Conservation (phyloP, 2,888 invertebrate species). For the Bombyx huttoni region DNA sequence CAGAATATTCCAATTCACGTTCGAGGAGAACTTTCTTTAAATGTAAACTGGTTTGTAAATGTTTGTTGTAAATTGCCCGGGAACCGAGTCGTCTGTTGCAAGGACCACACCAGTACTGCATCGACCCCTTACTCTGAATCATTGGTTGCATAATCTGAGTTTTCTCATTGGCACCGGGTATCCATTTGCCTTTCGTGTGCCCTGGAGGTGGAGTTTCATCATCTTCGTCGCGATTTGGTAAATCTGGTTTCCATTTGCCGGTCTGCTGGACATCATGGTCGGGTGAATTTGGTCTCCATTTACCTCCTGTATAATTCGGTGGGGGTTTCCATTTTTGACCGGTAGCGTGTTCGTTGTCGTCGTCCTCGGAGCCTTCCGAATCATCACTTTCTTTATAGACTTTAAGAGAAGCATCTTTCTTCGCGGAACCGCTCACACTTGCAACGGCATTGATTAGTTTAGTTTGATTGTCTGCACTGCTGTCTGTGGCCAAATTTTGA, state of each 20-base stretch:
- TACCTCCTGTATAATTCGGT: constrained; percentile 58
- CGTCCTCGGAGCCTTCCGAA: constrained; percentile 73
- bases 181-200: constrained; percentile 87
- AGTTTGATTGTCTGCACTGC: constrained; percentile 71
- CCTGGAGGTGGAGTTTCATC: constrained; percentile 76
- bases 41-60: constrained; percentile 82
- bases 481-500: constrained; percentile 68
- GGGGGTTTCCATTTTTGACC: constrained; percentile 85
- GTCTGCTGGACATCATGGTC: constrained; percentile 68
- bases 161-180: constrained; percentile 75
- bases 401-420: constrained; percentile 64
- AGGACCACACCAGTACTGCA: constrained; percentile 85
- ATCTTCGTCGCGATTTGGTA: constrained; percentile 58
- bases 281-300: constrained; percentile 59
- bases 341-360: constrained; percentile 65
- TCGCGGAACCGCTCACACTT: constrained; percentile 70
- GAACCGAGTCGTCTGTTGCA: constrained; percentile 84
- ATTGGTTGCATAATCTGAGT: constrained; percentile 69
- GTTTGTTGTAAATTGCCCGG: constrained; percentile 81
- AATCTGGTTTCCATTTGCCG: constrained; percentile 75
- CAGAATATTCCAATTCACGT: constrained; percentile 77
- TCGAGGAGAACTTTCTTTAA: constrained; percentile 76
- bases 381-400: constrained; percentile 66
- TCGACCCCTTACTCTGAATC: constrained; percentile 60
- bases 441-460: constrained; percentile 77